phyloP scores from a whole-genome alignment of 2,888 invertebrate genomes.

The Germaria angustata region DNA sequence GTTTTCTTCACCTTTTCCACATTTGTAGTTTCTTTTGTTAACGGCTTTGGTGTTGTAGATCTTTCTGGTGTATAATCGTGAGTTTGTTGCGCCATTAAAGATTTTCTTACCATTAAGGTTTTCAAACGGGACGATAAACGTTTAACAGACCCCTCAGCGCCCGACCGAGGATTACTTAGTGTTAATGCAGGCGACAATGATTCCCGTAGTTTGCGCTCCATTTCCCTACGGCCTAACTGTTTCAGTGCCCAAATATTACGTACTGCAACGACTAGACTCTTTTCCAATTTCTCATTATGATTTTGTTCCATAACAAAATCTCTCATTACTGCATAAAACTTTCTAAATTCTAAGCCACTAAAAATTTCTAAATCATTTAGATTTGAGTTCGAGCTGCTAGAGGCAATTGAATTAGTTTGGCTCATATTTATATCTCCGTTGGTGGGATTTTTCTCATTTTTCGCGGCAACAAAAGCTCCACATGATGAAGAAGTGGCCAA shows the following conservation, averaged over 20 bases:
- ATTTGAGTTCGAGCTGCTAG: constrained; percentile 1
- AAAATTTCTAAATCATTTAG: constrained; percentile 66
- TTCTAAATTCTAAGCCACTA: constrained; percentile 72
- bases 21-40: not conserved
- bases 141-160: constrained; percentile 69
- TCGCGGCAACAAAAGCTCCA: not conserved
- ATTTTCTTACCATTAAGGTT: constrained; percentile 71
- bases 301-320: constrained; percentile 73
- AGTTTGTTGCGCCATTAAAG: constrained; percentile 63
- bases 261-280: constrained; percentile 72
- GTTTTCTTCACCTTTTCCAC: constrained; percentile 67
- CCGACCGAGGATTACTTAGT: constrained; percentile 29
- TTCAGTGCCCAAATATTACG: constrained; percentile 76
- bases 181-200: constrained; percentile 49
- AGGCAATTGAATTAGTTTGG: constrained; percentile 20
- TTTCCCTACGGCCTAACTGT: constrained; percentile 69
- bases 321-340: constrained; percentile 73
- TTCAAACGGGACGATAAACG: constrained; percentile 75
- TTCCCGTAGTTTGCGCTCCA: constrained; percentile 68
- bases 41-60: constrained; percentile 28
- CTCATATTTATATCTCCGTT: constrained; percentile 24
- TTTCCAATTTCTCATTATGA: constrained; percentile 72
- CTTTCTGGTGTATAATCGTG: constrained; percentile 27
- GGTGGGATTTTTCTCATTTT: not conserved
- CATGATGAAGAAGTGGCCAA: not conserved